Base-by-base conservation (phyloP, 2,888 invertebrate species). In the Norana najaformis region DNA sequence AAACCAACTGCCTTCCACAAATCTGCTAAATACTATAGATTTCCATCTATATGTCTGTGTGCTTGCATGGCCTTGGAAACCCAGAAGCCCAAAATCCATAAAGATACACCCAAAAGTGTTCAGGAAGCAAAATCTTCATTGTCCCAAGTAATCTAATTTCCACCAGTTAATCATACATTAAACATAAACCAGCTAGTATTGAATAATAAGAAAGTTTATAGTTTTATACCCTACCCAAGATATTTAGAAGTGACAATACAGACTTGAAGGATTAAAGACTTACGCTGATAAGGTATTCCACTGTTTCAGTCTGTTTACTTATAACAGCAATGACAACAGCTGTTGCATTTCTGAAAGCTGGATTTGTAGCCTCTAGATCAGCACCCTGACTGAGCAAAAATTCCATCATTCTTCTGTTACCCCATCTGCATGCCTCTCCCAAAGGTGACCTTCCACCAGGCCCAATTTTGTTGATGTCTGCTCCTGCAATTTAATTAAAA, bases 381-480 rank as follows among this genome's bases (percentile, higher is more conserved):
- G 92, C 92, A 4, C 91, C 90, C 69, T 91, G 89, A 11, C 35
- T 39, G 30, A 92, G 20, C 34, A 92, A 89, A 38, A 92, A 88
- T 41, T 91, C 90, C 36, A 90, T 90, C 91, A 92, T 89, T 83
- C 91, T 92, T 8, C 88, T 88, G 89, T 92, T 89, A 34, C 92
- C 92, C 85, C 89, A 90, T n/a, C 91, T 89, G 35, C 90, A 89
- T 34, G 92, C 92, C 85, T 92, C 92, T 13, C 90, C 91, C 88
- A 92, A 89, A n/a, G 92, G 89, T n/a, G 91, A 89, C 35, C 91
- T 88, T 23, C 92, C 92, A 11, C 89, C 90, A 13, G 89, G 89
- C 16, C 92, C 92, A 47, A 91, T 89, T 2, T 47, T 89, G 88
- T 92, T 92, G 23, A 92, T 89, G 38, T 92, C 90, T 13, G 92